These are phyloP conservation scores for Bubalus kerabau DNA, from an alignment of 2,113 vertebrate genomes.

Conservation along the genomic window DNA sequence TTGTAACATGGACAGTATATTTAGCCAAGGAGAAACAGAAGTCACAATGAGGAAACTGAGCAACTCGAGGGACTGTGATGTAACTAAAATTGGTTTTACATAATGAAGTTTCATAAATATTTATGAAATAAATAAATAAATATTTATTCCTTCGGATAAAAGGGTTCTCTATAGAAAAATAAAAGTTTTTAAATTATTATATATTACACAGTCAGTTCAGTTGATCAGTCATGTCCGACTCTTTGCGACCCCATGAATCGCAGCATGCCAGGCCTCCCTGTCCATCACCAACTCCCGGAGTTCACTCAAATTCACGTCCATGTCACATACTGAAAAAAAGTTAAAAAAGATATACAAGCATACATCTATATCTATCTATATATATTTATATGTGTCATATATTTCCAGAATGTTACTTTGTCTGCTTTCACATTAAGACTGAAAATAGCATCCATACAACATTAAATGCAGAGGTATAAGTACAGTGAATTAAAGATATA, in stretches of 20 bases:
- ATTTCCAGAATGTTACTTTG: neutral
- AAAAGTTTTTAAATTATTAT: neutral
- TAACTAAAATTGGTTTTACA: neutral
- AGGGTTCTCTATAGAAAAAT: neutral
- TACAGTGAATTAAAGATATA: neutral
- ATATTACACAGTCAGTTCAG: neutral
- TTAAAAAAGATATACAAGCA: neutral
- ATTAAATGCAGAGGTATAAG: neutral
- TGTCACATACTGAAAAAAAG: neutral
- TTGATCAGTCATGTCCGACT: too few relatives aligned
- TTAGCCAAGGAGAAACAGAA: neutral
- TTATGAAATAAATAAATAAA: neutral
- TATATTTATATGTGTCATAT: neutral
- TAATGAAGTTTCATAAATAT: neutral
- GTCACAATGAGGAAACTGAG: neutral
- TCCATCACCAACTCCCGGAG: too few relatives aligned
- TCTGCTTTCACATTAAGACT: neutral
- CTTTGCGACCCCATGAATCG: too few relatives aligned
- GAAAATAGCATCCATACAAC: neutral
- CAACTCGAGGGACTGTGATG: neutral
- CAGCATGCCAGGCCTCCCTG: too few relatives aligned
- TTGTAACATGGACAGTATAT: rapidly evolving
- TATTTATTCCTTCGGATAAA: neutral
- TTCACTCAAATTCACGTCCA: too few relatives aligned
- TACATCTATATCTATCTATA: neutral